Base-by-base conservation (phyloP, 2,797 vertebrate species). In the Syndactyla subalaris region DNA sequence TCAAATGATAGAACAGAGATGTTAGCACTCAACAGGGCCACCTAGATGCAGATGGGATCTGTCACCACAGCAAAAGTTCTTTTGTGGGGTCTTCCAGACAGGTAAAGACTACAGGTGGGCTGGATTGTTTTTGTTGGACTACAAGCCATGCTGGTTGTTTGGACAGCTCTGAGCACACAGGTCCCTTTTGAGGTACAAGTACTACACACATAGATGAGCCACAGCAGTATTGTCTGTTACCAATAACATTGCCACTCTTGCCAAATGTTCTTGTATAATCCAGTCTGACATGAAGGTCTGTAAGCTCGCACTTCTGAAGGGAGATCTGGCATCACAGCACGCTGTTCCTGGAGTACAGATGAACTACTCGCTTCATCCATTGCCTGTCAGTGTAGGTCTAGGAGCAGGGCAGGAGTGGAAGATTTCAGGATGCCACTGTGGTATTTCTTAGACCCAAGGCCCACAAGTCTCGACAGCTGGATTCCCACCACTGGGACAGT, bases 1-100 rank as follows among this genome's bases (percentile, higher is more conserved):
- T 96, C 91, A 89, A 77, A 93, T 83, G 85, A 76, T 75, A 88
- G 85, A 82, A 93, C 58, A 83, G 89, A 94, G 65, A 49, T 70
- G 73, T 34, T 59, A 83, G 87, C 6, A 11, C 78, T 96, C 79
- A 91, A 74, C 81, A 55, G 88, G 89, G 59, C 81, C 77, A 70
- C 82, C 73, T 85, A 67, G 41, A 39, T 16, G 24, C 36, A 38
- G 22, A n/a, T 62, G 36, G 32, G 13, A 32, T 75, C 34, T 76
- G 14, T 48, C 52, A 62, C 8, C 17, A 10, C 10, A 39, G 36
- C n/a, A 72, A 18, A 77, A 72, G 17, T 45, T 83, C 10, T 68
- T 38, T 36, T 11, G 17, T 5, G 22, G 22, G 19, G 5, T 3
- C 6, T 61, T 67, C 32, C 30, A 65, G 57, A 23, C n/a, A 36